Conservation (phyloP, 2,113 vertebrate genomes). For the Sylvietta virens region DNA sequence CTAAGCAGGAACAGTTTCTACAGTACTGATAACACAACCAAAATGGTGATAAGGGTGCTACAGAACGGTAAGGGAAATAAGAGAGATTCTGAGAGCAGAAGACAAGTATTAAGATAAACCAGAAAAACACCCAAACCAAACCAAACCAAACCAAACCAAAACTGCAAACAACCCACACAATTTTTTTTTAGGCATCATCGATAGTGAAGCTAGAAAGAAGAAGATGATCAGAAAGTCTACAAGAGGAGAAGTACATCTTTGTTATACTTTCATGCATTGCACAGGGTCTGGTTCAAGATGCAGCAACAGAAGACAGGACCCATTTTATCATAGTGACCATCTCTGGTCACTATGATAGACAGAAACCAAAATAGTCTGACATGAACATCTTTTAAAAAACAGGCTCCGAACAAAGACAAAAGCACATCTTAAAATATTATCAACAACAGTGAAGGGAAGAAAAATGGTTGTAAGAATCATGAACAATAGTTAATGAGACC, state of each 20-base stretch:
- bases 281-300: not conserved
- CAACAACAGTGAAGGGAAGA: not conserved
- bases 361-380: not conserved
- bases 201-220: not conserved
- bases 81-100: not conserved
- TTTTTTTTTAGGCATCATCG: not conserved
- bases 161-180: not conserved
- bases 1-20: not conserved
- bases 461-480: not conserved
- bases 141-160: not conserved
- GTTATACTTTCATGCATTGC: not conserved
- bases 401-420: not conserved
- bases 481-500: not conserved
- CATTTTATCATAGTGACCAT: not conserved
- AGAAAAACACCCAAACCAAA: not conserved
- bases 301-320: not conserved
- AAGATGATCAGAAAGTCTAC: not conserved
- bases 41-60: not conserved
- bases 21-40: not conserved
- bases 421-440: not conserved
- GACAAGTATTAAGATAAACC: not conserved
- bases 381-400: not conserved
- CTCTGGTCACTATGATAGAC: not conserved
- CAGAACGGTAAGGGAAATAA: not conserved
- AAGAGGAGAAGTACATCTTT: not conserved